Evolutionary conservation across 2,888 invertebrate genomes (phyloP).

Genomic region (Steinernema carpocapsae): DNA sequence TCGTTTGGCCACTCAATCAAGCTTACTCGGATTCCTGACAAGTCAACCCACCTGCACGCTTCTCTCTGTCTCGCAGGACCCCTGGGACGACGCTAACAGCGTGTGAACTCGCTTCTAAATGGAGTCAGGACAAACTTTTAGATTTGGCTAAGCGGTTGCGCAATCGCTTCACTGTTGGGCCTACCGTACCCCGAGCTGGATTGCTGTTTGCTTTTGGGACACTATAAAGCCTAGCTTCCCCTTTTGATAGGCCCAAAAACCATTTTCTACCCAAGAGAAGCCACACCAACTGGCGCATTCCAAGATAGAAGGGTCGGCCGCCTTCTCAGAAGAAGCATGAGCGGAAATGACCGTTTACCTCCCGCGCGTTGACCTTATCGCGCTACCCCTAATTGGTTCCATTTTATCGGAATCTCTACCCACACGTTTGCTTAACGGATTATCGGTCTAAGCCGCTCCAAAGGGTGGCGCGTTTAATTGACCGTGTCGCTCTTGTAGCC

Average conservation of each 20-base stretch:
- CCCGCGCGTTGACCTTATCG: constrained; percentile 9
- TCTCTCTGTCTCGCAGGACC: background rate
- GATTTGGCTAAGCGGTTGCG: background rate
- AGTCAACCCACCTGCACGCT: constrained; percentile 15
- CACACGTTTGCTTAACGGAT: background rate
- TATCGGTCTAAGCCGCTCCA: constrained; percentile 19
- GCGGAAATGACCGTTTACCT: background rate
- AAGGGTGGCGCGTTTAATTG: constrained; percentile 27
- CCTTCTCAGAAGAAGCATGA: background rate
- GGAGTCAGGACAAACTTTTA: background rate
- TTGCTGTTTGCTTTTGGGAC: background rate
- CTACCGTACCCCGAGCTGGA: constrained; percentile 9
- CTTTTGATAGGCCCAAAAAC: background rate
- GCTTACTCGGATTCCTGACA: background rate
- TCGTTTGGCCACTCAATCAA: constrained; percentile 25
- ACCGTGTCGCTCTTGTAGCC: constrained; percentile 20
- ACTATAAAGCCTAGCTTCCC: too few relatives aligned
- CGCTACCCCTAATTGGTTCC: constrained; percentile 18
- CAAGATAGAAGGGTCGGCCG: background rate
- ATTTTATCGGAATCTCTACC: background rate
- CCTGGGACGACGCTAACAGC: background rate
- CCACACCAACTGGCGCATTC: background rate
- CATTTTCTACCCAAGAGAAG: background rate
- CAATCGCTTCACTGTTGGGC: background rate
- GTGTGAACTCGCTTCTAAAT: constrained; percentile 4